phyloP scores from a whole-genome alignment of 92 coral and sea anemone species.

The Parazoanthus swiftii region DNA sequence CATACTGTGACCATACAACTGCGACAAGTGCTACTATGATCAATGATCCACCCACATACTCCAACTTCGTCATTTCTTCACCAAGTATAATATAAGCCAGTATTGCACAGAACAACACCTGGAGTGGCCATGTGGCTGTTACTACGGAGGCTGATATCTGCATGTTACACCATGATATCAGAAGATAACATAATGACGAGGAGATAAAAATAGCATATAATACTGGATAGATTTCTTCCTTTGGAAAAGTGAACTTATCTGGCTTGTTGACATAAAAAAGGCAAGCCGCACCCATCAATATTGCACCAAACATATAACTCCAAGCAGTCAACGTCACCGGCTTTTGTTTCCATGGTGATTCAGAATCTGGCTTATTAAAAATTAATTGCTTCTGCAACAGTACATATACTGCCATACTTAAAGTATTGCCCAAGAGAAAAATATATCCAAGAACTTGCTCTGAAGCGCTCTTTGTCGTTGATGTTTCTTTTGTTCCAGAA shows the following conservation, averaged over 20 bases:
- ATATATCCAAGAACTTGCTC: constrained; percentile 60
- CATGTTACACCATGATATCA: constrained; percentile 90
- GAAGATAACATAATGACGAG: constrained; percentile 69
- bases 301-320: constrained; percentile 74
- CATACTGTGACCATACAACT: constrained; percentile 80
- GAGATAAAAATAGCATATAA: constrained; percentile 78
- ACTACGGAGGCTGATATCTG: constrained; percentile 79
- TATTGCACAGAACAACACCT: constrained; percentile 77
- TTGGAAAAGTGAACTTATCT: constrained; percentile 74
- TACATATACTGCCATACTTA: constrained; percentile 64
- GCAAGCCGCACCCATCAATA: constrained; percentile 75
- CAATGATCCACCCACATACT: constrained; percentile 64
- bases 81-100: constrained; percentile 75
- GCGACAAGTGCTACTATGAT: constrained; percentile 68
- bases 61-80: constrained; percentile 59
- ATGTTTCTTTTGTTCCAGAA: constrained; percentile 40
- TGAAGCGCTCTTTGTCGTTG: constrained; percentile 9
- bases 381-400: constrained; percentile 74
- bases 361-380: constrained; percentile 60
- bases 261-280: constrained; percentile 70
- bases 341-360: constrained; percentile 62
- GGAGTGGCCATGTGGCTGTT: constrained; percentile 89
- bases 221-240: constrained; percentile 76
- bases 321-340: constrained; percentile 82
- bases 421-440: constrained; percentile 71